Conservation (phyloP, 2,113 vertebrate genomes). For the Colaptes auratus region DNA sequence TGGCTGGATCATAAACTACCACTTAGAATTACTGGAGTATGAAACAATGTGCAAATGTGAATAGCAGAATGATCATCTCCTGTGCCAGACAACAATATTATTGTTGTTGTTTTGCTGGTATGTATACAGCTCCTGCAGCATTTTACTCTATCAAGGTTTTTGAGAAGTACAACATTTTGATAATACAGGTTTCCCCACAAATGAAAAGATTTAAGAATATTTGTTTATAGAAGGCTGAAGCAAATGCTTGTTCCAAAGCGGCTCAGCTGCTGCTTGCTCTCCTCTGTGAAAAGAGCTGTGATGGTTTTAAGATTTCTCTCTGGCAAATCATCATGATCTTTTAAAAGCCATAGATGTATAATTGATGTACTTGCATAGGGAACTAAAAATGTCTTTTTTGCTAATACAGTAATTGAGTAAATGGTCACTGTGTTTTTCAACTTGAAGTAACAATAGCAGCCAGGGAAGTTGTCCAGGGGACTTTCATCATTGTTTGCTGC, state of each 20-base stretch:
- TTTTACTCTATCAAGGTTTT: slow-evolving; percentile 23
- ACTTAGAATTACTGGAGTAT: slow-evolving; percentile 10
- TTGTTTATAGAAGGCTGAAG: slow-evolving; percentile 11
- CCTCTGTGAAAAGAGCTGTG: background rate
- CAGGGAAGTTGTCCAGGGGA: background rate
- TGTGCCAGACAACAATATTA: slow-evolving; percentile 8
- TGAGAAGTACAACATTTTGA: slow-evolving; percentile 28
- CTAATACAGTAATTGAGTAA: background rate
- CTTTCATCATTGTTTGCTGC: background rate
- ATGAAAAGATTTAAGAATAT: slow-evolving; percentile 16
- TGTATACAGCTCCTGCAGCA: background rate
- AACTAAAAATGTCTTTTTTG: background rate
- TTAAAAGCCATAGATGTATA: slow-evolving; percentile 9
- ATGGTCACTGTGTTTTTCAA: background rate
- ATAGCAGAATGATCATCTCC: slow-evolving; percentile 63
- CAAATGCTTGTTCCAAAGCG: slow-evolving; percentile 33
- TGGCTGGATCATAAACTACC: slow-evolving; percentile 9
- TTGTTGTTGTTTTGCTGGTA: slow-evolving; percentile 28
- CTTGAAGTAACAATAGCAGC: background rate
- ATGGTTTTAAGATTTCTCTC: background rate
- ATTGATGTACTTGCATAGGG: background rate
- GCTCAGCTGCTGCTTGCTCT: background rate
- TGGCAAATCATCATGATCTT: background rate
- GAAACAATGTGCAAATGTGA: slow-evolving; percentile 40
- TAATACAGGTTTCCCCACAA: slow-evolving; percentile 44